Evolutionary conservation across 1,140 invertebrate species (phyloP), one percentile per base, ranked within the genome.

Genomic region (Bombus waltoni): DNA sequence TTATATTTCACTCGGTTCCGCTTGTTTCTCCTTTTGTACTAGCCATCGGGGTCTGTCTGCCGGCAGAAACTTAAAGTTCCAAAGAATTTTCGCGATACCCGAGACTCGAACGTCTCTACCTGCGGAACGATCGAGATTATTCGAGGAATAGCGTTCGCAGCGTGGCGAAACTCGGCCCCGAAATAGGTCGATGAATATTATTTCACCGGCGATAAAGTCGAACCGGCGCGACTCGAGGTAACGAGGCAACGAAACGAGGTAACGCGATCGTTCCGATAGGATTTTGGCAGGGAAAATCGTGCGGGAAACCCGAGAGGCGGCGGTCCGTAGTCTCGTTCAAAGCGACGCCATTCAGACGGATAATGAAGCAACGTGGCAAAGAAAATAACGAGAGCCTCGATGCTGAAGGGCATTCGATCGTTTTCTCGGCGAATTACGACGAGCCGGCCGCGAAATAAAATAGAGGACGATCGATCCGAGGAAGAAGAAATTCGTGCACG

Each of bases 231-330:
- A 53, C 8, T 38, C 32, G 47, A 9, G 35, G 25, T 40, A 62
- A 62, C 53, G 53, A 77, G 28, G 38, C 53, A 40, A 28, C 1
- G 35, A 42, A 62, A 59, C 53, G 38, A 77, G 75, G 38, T 77
- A 77, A 77, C 75, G 35, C 53, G 57, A 59, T 77, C 75, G 57
- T n/a, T n/a, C 25, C 28, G 18, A 78, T 35, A 35, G 18, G n/a
- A 66, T 66, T 79, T 66, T 65, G 38, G n/a, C 15, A 32, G 74
- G 53, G n/a, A 62, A 42, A 59, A 25, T 75, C 18, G 40, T 15
- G 8, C 38, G 44, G 1, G 15, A 47, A 47, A 47, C 4, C 44
- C 44, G 44, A 47, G 13, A 47, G 44, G 47, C 5, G 47, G 6
- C 44, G 35, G 9, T 6, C 11, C 18, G 13, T 72, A 32, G 47